phyloP scores from a whole-genome alignment of 2,888 invertebrate genomes.

The Andrena dorsata region DNA sequence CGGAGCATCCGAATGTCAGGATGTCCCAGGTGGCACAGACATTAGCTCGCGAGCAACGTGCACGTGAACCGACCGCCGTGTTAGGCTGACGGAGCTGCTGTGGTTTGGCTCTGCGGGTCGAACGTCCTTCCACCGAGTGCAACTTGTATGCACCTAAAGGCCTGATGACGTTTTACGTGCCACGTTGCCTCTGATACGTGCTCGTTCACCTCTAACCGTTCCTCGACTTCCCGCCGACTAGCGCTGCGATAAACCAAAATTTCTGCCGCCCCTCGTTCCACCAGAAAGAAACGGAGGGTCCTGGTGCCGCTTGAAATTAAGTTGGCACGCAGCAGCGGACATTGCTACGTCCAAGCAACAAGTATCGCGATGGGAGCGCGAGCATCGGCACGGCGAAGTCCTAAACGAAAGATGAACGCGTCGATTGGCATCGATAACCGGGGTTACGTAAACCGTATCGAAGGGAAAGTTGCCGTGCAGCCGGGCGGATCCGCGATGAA shows the following conservation, averaged over 20 bases:
- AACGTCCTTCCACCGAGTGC: constrained; percentile 40
- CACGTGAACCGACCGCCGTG: constrained; percentile 60
- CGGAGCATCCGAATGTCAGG: constrained; percentile 64
- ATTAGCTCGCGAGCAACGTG: constrained; percentile 65
- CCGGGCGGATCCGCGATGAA: background rate
- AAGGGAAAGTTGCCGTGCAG: background rate
- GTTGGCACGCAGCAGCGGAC: no score
- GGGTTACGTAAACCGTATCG: constrained; percentile 6
- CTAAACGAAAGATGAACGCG: constrained; percentile 2
- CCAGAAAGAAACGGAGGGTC: no score
- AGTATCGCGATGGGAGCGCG: background rate
- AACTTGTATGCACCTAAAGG: constrained; percentile 38
- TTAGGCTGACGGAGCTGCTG: constrained; percentile 63
- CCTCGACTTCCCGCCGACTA: background rate
- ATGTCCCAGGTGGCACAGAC: constrained; percentile 71
- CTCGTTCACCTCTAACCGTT: background rate
- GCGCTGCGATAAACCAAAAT: background rate
- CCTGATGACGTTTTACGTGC: constrained; percentile 40
- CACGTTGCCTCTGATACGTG: background rate
- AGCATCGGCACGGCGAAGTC: background rate
- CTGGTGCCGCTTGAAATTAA: no score
- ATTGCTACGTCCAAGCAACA: no score
- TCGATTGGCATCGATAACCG: background rate
- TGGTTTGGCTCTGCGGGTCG: constrained; percentile 58
- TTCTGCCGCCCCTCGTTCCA: no score